Evolutionary conservation across 2,888 invertebrate species (phyloP).

Genomic region (Napeogenes inachia): DNA sequence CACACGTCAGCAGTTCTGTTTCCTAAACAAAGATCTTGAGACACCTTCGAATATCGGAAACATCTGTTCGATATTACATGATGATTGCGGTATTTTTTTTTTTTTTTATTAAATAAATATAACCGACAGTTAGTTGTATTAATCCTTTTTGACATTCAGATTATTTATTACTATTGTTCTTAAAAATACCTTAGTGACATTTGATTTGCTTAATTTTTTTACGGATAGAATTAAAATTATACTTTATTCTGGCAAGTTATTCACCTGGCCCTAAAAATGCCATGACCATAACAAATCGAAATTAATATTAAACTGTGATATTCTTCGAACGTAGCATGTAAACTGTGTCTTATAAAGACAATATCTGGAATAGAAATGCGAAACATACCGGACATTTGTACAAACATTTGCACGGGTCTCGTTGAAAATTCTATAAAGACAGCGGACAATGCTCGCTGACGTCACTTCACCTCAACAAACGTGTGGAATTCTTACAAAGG

Average conservation of each 20-base stretch:
- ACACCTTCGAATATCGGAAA: conserved; percentile 17
- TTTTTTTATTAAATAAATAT: too few relatives aligned
- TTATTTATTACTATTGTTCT: too few relatives aligned
- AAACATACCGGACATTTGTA: conserved; percentile 25
- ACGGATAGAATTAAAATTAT: too few relatives aligned
- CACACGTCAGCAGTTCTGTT: conserved; percentile 19
- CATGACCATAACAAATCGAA: neutral
- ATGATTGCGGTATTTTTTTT: neutral
- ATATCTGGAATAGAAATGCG: conserved; percentile 24
- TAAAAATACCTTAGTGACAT: too few relatives aligned
- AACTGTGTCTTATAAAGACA: conserved; percentile 16
- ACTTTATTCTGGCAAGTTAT: conserved; percentile 2
- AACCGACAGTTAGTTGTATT: too few relatives aligned
- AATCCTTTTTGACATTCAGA: too few relatives aligned
- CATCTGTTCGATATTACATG: conserved; percentile 8
- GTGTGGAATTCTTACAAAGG: conserved; percentile 21
- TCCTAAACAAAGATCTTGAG: conserved; percentile 23
- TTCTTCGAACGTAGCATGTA: conserved; percentile 11
- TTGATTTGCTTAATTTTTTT: too few relatives aligned
- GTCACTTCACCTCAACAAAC: conserved; percentile 14
- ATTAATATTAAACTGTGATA: neutral
- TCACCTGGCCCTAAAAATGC: neutral
- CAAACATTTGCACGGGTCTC: conserved; percentile 24
- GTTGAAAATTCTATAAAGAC: conserved; percentile 26
- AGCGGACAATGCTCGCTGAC: conserved; percentile 20